These are phyloP conservation scores for Rhinella marina DNA, from an alignment of 2,797 vertebrate species.

Conservation along the genomic window DNA sequence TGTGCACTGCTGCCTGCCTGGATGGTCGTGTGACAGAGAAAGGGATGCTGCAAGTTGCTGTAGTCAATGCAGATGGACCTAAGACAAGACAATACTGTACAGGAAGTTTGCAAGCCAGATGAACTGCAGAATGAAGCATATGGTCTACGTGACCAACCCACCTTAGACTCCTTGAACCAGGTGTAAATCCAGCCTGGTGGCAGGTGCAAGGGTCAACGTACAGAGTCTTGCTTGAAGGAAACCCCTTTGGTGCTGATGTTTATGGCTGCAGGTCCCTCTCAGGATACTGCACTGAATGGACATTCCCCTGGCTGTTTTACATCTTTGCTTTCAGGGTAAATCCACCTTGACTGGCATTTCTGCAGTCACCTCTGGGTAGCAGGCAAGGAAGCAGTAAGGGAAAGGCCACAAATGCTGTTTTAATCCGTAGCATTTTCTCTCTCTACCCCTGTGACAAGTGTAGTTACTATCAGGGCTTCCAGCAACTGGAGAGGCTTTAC, in stretches of 20 bases:
- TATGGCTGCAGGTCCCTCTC: constrained; percentile 41
- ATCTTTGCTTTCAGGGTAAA: constrained; percentile 47
- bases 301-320: constrained; percentile 52
- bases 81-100: constrained; percentile 17
- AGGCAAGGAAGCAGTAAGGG: constrained; percentile 30
- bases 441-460: constrained; percentile 53
- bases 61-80: constrained; percentile 45
- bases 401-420: constrained; percentile 23
- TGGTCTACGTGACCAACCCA: constrained; percentile 40
- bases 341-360: constrained; percentile 24
- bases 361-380: constrained; percentile 29
- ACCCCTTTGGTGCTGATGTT: constrained; percentile 28
- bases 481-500: constrained; percentile 52
- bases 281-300: constrained; percentile 49
- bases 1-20: constrained; percentile 39
- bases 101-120: constrained; percentile 50
- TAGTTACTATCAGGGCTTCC: constrained; percentile 53
- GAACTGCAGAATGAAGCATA: constrained; percentile 6
- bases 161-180: constrained; percentile 50
- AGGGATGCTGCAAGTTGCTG: constrained; percentile 43
- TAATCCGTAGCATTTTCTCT: constrained; percentile 52
- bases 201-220: constrained; percentile 29
- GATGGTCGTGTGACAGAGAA: constrained; percentile 19
- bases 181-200: constrained; percentile 31
- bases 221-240: not conserved